Conservation (phyloP, 2,888 invertebrate genomes). For the Eupeodes luniger region DNA sequence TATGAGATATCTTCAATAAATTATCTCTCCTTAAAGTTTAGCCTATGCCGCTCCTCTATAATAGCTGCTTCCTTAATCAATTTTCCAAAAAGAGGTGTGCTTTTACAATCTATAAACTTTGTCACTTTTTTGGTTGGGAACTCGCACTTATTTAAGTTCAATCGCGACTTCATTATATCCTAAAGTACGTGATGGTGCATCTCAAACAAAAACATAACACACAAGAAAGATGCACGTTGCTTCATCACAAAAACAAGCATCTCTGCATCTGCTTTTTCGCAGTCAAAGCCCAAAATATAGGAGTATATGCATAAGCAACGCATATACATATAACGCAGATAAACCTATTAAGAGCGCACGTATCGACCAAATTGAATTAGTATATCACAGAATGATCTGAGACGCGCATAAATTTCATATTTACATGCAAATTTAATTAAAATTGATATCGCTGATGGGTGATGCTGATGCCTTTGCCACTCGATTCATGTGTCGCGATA, state of each 20-base stretch:
- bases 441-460: slow-evolving; percentile 66
- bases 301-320: background rate
- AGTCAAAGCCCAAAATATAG: slow-evolving; percentile 38
- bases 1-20: too few relatives aligned
- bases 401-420: slow-evolving; percentile 79
- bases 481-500: background rate
- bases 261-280: slow-evolving; percentile 37
- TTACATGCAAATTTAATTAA: slow-evolving; percentile 79
- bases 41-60: background rate
- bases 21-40: background rate
- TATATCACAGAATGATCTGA: slow-evolving; percentile 77
- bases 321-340: slow-evolving; percentile 40
- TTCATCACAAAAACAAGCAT: slow-evolving; percentile 12
- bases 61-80: slow-evolving; percentile 35
- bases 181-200: slow-evolving; percentile 1
- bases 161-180: slow-evolving; percentile 39
- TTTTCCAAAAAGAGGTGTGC: slow-evolving; percentile 36
- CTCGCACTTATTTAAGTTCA: slow-evolving; percentile 19
- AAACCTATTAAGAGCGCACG: slow-evolving; percentile 74
- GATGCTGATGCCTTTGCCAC: background rate
- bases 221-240: slow-evolving; percentile 15
- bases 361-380: slow-evolving; percentile 78
- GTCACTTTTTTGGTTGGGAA: background rate
- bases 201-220: slow-evolving; percentile 10
- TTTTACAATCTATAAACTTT: background rate